phyloP scores from a whole-genome alignment of 2,888 invertebrate genomes.

The Escarpia spicata region DNA sequence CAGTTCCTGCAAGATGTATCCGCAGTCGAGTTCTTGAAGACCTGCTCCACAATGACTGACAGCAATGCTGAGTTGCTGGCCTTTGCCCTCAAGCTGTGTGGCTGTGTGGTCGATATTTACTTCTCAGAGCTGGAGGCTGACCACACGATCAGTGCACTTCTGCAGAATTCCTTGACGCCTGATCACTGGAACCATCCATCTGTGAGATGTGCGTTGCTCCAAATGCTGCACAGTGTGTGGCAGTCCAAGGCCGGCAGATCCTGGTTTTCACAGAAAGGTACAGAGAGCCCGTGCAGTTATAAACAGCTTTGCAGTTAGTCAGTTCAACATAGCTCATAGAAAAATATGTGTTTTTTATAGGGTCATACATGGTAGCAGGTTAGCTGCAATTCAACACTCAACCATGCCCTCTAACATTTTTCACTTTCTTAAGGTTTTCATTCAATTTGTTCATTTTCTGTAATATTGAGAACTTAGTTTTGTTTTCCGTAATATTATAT shows the following conservation, averaged over 20 bases:
- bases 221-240: neutral
- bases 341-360: neutral
- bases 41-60: neutral
- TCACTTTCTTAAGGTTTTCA: no score
- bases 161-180: neutral
- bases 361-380: neutral
- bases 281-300: neutral
- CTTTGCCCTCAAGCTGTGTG: neutral
- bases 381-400: neutral
- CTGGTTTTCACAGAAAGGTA: conserved; percentile 6
- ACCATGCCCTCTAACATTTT: no score
- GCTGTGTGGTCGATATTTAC: conserved; percentile 1
- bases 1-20: neutral
- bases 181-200: neutral
- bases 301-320: neutral
- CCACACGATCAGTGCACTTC: neutral
- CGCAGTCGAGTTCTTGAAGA: neutral
- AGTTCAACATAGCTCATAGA: no score
- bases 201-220: neutral
- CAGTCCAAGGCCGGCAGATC: neutral
- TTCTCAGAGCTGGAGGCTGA: neutral
- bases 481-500: neutral
- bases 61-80: neutral
- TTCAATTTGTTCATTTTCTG: no score
- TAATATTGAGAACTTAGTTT: neutral